Base-by-base conservation (phyloP, 1,140 invertebrate genomes). In the Centruroides sculpturatus region DNA sequence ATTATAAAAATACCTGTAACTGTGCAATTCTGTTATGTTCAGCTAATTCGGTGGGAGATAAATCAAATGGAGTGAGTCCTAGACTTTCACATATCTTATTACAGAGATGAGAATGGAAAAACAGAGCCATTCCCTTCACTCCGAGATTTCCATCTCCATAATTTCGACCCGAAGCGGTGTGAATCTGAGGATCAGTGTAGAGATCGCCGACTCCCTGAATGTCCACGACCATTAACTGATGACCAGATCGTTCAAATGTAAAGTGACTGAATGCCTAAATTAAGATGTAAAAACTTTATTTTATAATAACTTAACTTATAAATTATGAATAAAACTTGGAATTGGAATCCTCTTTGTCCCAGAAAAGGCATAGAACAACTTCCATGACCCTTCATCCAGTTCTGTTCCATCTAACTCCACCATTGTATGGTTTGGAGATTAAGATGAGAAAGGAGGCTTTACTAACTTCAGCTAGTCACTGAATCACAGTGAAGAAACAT, bases 181-280 rank as follows among this genome's bases (percentile, higher is more conserved):
- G 80, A 59, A 82, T 80, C 66, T 82, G 80, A n/a, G 80, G 80
- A 66, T 82, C 80, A 11, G 80, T 82, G 69, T 82, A 82, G 11
- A 82, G 70, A 71, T 82, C 80, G 10, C 79, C 80, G 23, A 82
- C 80, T 12, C 80, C 80, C 70, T 82, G 80, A 59, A 82, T 76
- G 65, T 82, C 80, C n/a, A 82, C 80, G 7, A 82, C 78, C 59
- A 82, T 81, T 65, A 81, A 63, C 67, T 80, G 73, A 70, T 82
- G 80, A 5, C 79, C 80, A 47, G 78, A 80, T 55, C 78, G 69
- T 69, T 82, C 81, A 75, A 82, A 82, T 4, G 81, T 81, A 66
- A 82, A 82, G 66, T 82, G 81, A 67, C 79, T 80, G 68, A 82
- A 81, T 6, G 81, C 79, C 72, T 78, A 60, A 41, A 5, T 6